These are phyloP conservation scores for Hozukius guyotensis DNA, from an alignment of 2,797 vertebrate genomes.

Conservation along the genomic window DNA sequence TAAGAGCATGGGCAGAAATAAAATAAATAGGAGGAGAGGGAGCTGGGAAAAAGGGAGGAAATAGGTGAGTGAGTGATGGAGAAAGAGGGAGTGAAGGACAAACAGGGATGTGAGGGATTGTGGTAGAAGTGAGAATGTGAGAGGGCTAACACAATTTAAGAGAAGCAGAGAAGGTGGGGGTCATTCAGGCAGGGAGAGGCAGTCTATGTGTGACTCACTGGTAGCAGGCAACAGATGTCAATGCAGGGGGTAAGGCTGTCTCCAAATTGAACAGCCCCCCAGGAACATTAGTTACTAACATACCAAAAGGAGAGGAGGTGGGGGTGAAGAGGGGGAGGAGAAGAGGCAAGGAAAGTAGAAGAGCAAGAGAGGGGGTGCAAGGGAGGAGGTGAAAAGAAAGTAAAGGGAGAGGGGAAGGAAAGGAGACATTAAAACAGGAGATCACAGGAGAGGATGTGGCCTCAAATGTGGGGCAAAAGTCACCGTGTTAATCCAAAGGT, in stretches of 20 bases:
- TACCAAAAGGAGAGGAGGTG: slow-evolving; percentile 37
- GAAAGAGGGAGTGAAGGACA: slow-evolving; percentile 9
- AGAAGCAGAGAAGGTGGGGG: slow-evolving; percentile 30
- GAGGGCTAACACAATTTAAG: slow-evolving; percentile 42
- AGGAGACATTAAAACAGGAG: slow-evolving; percentile 35
- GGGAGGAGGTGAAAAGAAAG: slow-evolving; percentile 24
- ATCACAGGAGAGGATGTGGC: slow-evolving; percentile 55
- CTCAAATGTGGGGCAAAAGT: slow-evolving; percentile 56
- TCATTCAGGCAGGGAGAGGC: slow-evolving; percentile 14
- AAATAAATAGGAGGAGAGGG: slow-evolving; percentile 1
- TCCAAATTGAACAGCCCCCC: slow-evolving; percentile 67
- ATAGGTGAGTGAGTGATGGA: slow-evolving; percentile 8
- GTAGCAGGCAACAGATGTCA: slow-evolving; percentile 73
- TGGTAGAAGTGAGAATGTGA: slow-evolving; percentile 44
- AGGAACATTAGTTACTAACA: slow-evolving; percentile 65
- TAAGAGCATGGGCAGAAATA: neutral
- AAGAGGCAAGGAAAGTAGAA: slow-evolving; percentile 19
- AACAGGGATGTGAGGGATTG: slow-evolving; percentile 2
- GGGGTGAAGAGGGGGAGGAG: slow-evolving; percentile 14
- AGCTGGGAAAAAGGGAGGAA: neutral
- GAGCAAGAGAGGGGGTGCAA: neutral
- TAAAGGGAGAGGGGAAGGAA: slow-evolving; percentile 17
- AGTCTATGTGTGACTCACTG: slow-evolving; percentile 38
- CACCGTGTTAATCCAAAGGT: slow-evolving; percentile 28
- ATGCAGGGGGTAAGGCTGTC: slow-evolving; percentile 71